Evolutionary conservation across 1,140 invertebrate genomes (phyloP).

Genomic region (Oedothorax gibbosus): DNA sequence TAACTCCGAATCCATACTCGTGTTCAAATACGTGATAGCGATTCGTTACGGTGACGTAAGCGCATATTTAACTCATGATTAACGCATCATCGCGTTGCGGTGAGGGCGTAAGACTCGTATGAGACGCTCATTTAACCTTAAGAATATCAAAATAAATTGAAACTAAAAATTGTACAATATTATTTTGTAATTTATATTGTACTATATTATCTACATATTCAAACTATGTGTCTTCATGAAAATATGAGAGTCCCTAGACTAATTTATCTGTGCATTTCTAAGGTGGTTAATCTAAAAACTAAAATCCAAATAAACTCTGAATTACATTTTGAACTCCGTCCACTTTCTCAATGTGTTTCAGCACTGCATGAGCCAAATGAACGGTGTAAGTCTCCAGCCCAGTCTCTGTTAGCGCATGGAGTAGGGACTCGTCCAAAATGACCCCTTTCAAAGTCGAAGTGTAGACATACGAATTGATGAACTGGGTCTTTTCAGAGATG

Average conservation of each 20-base stretch:
- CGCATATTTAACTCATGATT: too few relatives aligned
- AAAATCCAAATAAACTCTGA: background rate
- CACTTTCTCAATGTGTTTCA: constrained; percentile 61
- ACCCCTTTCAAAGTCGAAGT: constrained; percentile 78
- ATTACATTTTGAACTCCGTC: constrained; percentile 63
- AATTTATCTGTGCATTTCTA: background rate
- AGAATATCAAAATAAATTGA: too few relatives aligned
- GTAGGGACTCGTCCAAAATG: constrained; percentile 76
- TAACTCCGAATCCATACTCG: too few relatives aligned
- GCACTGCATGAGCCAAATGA: constrained; percentile 72
- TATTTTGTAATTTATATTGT: too few relatives aligned
- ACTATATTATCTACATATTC: too few relatives aligned
- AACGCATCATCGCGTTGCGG: too few relatives aligned
- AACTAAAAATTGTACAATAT: too few relatives aligned
- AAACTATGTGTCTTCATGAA: too few relatives aligned
- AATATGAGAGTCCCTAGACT: background rate
- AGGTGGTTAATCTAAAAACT: background rate
- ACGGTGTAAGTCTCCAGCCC: constrained; percentile 84
- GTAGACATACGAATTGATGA: constrained; percentile 74
- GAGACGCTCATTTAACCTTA: too few relatives aligned
- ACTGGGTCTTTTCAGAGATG: constrained; percentile 66
- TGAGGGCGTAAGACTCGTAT: too few relatives aligned
- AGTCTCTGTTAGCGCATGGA: constrained; percentile 81
- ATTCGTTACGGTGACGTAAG: too few relatives aligned
- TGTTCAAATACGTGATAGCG: too few relatives aligned